A percentile compares a stretch with the other conserved stretches of the same genome.
phyloP scores from a whole-genome alignment of 2,888 invertebrate species.

The Spatulosminthurus flaviceps region DNA sequence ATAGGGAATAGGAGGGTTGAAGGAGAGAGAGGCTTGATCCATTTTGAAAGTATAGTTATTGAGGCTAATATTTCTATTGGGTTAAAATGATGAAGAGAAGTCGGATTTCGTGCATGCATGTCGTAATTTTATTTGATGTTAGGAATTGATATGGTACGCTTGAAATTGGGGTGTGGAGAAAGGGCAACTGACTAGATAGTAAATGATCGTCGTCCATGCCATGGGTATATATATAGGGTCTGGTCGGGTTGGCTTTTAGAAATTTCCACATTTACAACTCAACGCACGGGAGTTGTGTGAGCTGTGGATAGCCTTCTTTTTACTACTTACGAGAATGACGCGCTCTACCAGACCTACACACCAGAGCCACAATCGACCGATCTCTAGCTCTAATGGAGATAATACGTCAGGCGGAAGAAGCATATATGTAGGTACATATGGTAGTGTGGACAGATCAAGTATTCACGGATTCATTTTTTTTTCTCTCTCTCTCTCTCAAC shows the following conservation, averaged over 20 bases:
- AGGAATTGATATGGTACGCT: slow-evolving; percentile 43
- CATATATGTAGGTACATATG: too few species aligned
- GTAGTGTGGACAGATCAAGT: slow-evolving; percentile 7
- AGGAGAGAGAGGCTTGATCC: not conserved
- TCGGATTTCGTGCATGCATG: slow-evolving; percentile 52
- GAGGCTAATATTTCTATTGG: slow-evolving; percentile 46
- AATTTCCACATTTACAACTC: slow-evolving; percentile 40
- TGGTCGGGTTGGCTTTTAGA: slow-evolving; percentile 1
- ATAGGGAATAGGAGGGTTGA: slow-evolving; percentile 11
- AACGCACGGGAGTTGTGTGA: slow-evolving; percentile 29
- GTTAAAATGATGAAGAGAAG: slow-evolving; percentile 43
- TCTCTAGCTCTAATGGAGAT: not conserved
- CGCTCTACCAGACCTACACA: too few species aligned
- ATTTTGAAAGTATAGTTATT: slow-evolving; percentile 34
- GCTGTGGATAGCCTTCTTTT: slow-evolving; percentile 7
- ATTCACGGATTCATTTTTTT: slow-evolving; percentile 18
- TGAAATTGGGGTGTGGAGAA: slow-evolving; percentile 41
- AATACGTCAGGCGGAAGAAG: not conserved
- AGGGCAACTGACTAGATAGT: slow-evolving; percentile 30
- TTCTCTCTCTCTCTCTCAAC: not conserved
- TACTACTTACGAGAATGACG: not conserved
- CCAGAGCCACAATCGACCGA: slow-evolving; percentile 11
- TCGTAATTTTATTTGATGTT: slow-evolving; percentile 50
- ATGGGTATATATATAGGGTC: too few species aligned
- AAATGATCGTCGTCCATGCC: slow-evolving; percentile 22